phyloP scores from a whole-genome alignment of 2,888 invertebrate genomes.

The Drosophila pseudotakahashii region DNA sequence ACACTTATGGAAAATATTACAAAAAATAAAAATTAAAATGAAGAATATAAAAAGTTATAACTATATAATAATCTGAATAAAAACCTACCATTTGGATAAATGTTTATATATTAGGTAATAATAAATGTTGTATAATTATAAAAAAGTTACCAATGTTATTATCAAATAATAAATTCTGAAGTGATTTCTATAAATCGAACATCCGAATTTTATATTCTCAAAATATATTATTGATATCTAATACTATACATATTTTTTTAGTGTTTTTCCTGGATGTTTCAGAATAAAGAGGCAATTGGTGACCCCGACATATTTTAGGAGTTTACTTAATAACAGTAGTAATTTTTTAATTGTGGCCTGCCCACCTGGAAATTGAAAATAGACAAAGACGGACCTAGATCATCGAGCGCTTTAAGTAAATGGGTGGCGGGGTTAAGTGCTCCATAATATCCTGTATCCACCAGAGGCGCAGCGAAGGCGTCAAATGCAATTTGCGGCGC shows the following conservation, averaged over 20 bases:
- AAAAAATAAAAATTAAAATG: not conserved
- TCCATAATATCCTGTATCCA: slow-evolving; percentile 4
- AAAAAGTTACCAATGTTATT: too few relatives aligned
- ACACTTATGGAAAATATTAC: not conserved
- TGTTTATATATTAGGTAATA: too few relatives aligned
- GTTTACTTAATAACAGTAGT: slow-evolving; percentile 55
- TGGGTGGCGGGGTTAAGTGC: not conserved
- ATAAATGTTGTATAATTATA: too few relatives aligned
- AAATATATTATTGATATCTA: not conserved
- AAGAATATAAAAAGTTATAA: too few relatives aligned
- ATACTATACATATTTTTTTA: not conserved
- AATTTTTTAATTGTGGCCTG: slow-evolving; percentile 67
- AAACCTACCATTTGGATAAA: too few relatives aligned
- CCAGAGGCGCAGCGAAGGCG: slow-evolving; percentile 18
- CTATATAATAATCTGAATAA: too few relatives aligned
- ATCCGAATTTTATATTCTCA: too few relatives aligned
- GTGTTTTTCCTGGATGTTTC: not conserved
- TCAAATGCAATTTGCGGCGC: slow-evolving; percentile 66
- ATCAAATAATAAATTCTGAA: too few relatives aligned
- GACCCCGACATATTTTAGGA: slow-evolving; percentile 13
- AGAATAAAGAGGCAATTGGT: slow-evolving; percentile 4
- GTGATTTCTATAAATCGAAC: too few relatives aligned
- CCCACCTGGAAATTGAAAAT: slow-evolving; percentile 58
- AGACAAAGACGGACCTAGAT: slow-evolving; percentile 29
- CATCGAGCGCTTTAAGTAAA: slow-evolving; percentile 43